Evolutionary conservation across 2,113 vertebrate species (phyloP).

Genomic region (Bagarius yarrelli): DNA sequence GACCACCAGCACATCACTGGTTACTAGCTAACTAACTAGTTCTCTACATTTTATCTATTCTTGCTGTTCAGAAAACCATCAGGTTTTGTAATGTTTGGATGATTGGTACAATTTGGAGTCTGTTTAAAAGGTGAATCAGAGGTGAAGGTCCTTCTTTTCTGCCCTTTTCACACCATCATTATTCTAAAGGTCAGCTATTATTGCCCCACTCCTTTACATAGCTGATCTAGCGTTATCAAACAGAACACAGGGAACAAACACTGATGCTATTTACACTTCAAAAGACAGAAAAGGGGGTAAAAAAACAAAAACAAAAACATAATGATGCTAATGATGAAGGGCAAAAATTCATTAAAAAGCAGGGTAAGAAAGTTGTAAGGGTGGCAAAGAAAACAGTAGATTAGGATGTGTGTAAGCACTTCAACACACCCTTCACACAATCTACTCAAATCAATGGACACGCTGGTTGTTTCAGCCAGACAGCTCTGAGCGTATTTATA

Average conservation of each 20-base stretch:
- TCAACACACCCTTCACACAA: conserved; percentile 6
- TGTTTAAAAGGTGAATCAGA: conserved; percentile 15
- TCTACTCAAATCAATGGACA: conserved; percentile 42
- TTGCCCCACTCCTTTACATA: conserved; percentile 28
- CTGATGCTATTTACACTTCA: not conserved
- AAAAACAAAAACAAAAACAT: not conserved
- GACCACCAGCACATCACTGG: no score
- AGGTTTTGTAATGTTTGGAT: conserved; percentile 30
- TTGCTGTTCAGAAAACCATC: not conserved
- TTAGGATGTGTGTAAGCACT: conserved; percentile 9
- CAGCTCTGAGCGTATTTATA: conserved; percentile 38
- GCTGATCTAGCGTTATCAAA: not conserved
- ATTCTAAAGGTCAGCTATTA: conserved; percentile 45
- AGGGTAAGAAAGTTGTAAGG: not conserved
- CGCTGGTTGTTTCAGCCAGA: conserved; percentile 32
- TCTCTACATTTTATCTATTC: conserved; percentile 22
- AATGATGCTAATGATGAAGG: not conserved
- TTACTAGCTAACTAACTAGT: conserved; percentile 23
- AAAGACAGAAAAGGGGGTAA: not conserved
- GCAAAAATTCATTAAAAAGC: not conserved
- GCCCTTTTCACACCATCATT: conserved; percentile 26
- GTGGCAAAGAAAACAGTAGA: not conserved
- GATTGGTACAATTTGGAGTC: conserved; percentile 15
- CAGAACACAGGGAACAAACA: not conserved
- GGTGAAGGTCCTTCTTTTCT: conserved; percentile 15